Conservation (phyloP, 2,888 invertebrate genomes). For the Drosophila merina region DNA sequence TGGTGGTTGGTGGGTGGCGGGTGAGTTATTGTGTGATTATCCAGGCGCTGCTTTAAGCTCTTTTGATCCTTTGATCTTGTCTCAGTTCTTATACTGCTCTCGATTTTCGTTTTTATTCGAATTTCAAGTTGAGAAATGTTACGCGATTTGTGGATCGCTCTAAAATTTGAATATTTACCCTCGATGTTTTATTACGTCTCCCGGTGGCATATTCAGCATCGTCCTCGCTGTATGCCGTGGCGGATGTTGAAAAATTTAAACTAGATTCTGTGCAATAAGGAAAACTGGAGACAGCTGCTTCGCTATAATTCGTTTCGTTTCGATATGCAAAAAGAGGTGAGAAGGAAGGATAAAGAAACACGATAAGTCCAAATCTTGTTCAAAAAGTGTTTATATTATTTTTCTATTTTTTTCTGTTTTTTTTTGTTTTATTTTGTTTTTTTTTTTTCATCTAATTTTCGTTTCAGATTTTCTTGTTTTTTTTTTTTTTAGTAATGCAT, state of each 20-base stretch:
- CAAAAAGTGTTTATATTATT: slow-evolving; percentile 47
- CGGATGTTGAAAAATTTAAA: slow-evolving; percentile 88
- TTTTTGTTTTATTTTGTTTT: slow-evolving; percentile 27
- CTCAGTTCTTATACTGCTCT: slow-evolving; percentile 16
- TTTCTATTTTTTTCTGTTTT: slow-evolving; percentile 13
- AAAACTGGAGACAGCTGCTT: slow-evolving; percentile 84
- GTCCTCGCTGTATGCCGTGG: slow-evolving; percentile 88
- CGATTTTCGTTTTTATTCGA: slow-evolving; percentile 10
- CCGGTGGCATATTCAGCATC: slow-evolving; percentile 89
- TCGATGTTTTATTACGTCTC: slow-evolving; percentile 90
- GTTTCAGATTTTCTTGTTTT: slow-evolving; percentile 28
- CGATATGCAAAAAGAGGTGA: slow-evolving; percentile 77
- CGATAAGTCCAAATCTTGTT: slow-evolving; percentile 76
- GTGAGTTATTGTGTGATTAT: slow-evolving; percentile 49
- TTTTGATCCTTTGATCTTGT: slow-evolving; percentile 74
- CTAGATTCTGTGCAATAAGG: slow-evolving; percentile 84
- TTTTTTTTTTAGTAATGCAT: slow-evolving; percentile 74
- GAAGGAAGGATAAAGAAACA: slow-evolving; percentile 78
- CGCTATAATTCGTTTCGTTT: slow-evolving; percentile 80
- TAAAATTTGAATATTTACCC: slow-evolving; percentile 85
- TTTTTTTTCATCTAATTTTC: slow-evolving; percentile 23
- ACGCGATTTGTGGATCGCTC: slow-evolving; percentile 51
- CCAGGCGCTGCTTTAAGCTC: slow-evolving; percentile 54
- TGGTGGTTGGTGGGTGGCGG: slow-evolving; percentile 30
- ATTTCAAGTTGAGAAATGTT: slow-evolving; percentile 49